Conservation (phyloP, 2,888 invertebrate species). For the Drosophila putrida region DNA sequence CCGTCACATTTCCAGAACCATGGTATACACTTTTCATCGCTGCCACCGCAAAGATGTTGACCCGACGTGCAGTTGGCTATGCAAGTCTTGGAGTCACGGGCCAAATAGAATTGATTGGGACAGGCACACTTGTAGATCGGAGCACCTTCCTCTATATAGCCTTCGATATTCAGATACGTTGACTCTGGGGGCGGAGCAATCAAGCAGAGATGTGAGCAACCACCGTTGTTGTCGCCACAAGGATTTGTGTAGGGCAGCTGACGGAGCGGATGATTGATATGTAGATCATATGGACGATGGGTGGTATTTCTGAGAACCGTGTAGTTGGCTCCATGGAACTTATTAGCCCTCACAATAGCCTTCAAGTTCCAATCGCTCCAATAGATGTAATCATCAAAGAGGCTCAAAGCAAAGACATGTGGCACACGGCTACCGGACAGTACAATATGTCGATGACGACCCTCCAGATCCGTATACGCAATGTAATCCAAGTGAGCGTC, state of each 20-base stretch:
- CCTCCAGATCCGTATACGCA: conserved; percentile 97
- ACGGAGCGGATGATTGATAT: conserved; percentile 94
- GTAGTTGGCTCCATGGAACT: conserved; percentile 93
- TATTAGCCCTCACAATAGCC: conserved; percentile 95
- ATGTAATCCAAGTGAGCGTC: conserved; percentile 99
- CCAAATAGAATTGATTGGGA: conserved; percentile 96
- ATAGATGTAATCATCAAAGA: conserved; percentile 97
- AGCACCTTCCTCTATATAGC: conserved; percentile 92
- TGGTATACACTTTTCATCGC: conserved; percentile 90
- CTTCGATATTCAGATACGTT: conserved; percentile 91
- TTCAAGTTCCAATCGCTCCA: conserved; percentile 99
- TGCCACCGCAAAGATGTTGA: conserved; percentile 87
- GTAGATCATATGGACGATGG: conserved; percentile 97
- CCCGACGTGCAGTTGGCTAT: conserved; percentile 96
- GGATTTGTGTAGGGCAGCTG: conserved; percentile 95
- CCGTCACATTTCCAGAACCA: conserved; percentile 95
- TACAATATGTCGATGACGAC: conserved; percentile 93
- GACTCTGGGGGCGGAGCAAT: conserved; percentile 93
- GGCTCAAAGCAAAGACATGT: conserved; percentile 96
- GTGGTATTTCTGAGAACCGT: conserved; percentile 94
- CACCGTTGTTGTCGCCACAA: conserved; percentile 96
- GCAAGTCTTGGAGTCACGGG: conserved; percentile 93
- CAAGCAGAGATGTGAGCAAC: conserved; percentile 97
- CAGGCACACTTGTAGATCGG: conserved; percentile 95
- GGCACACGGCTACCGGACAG: conserved; percentile 93